Base-by-base conservation (phyloP, 2,113 vertebrate genomes). In the Odontesthes bonariensis region DNA sequence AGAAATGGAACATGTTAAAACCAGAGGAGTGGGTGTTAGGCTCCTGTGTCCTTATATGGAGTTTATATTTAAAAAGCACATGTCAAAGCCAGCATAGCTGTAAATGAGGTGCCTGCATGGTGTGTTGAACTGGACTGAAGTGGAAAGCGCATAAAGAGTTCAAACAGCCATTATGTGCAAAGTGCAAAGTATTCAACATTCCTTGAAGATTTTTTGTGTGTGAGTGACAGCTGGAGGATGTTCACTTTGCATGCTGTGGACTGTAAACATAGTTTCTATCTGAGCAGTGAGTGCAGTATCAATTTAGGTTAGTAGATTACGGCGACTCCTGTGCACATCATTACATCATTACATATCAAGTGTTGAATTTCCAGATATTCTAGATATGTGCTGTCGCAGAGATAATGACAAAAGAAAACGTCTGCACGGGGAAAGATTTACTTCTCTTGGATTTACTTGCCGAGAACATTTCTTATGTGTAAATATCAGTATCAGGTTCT, bases 11-110 rank as follows among this genome's bases (percentile, higher is more conserved):
- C 54, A 42, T 42, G 17, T 69, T 0, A 77, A 44, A 13, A 12
- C 2, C 42, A 6, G 19, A 70, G 9, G 22, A 42, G 3, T n/a
- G 7, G 3, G 53, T 60, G 5, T 11, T 22, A 55, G 63, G 51
- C 22, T 42, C 6, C 3, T 46, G 0, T 68, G 27, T 2, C 86
- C 88, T 82, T 86, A 72, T 72, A 82, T 61, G 71, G 89, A 49
- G 13, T 57, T 67, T 32, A 75, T 27, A 2, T 78, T 8, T 27
- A 1, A 38, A 3, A n/a, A 49, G n/a, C 22, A 69, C 7, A 27
- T 42, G 40, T 51, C 8, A 40, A 31, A 38, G 58, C 7, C 44
- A 14, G 19, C 32, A 31, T 35, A 14, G 49, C 40, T 44, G 13
- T 11, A 20, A 6, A 5, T 19, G 2, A 19, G 8, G 22, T 23